Conservation (phyloP, 2,797 vertebrate genomes). For the Distichodus sexfasciatus region DNA sequence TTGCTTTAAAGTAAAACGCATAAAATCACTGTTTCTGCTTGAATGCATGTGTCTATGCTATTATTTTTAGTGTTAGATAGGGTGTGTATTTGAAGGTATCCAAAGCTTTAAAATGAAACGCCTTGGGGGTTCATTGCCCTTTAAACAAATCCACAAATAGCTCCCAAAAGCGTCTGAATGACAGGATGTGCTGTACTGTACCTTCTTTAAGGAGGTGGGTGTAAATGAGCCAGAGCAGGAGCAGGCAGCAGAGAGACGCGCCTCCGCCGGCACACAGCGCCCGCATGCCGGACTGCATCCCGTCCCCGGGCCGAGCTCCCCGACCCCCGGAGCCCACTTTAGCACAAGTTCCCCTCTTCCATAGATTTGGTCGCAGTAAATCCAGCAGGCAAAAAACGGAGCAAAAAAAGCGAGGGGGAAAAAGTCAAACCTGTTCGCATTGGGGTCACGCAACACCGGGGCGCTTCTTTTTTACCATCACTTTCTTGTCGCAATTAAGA, state of each 20-base stretch:
- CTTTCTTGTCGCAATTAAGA: not conserved
- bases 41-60: no score
- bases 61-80: no score
- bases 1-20: no score
- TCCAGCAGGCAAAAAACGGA: not conserved
- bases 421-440: slow-evolving; percentile 29
- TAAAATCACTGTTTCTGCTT: no score
- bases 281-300: slow-evolving; percentile 82
- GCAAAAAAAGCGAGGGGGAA: not conserved
- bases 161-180: not conserved
- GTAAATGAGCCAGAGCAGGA: slow-evolving; percentile 83
- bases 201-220: slow-evolving; percentile 83
- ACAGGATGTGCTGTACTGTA: slow-evolving; percentile 55
- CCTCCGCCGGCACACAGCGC: slow-evolving; percentile 80
- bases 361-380: slow-evolving; percentile 28
- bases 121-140: no score
- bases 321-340: slow-evolving; percentile 31
- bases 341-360: slow-evolving; percentile 38
- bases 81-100: no score
- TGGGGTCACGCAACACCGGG: slow-evolving; percentile 20
- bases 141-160: not conserved
- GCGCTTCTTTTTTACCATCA: slow-evolving; percentile 43
- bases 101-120: no score
- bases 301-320: slow-evolving; percentile 43
- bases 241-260: slow-evolving; percentile 82